Percentiles rank a stretch among this genome's conserved stretches.
Conservation (phyloP, 1,140 invertebrate genomes). For the Phenacoccus solenopsis region DNA sequence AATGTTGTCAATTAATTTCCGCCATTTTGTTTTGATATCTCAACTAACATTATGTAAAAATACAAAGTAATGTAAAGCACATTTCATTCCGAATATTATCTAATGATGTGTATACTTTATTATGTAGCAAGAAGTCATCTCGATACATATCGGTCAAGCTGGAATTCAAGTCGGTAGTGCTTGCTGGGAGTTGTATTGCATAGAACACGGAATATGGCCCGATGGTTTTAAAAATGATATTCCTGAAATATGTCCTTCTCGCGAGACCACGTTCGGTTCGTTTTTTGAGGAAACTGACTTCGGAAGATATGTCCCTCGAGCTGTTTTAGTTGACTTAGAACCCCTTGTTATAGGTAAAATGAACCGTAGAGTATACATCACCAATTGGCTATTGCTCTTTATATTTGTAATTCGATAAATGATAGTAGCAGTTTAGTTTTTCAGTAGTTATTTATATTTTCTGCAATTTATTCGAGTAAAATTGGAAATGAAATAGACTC, state of each 20-base stretch:
- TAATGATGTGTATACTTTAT: too few species aligned
- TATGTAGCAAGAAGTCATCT: slow-evolving; percentile 43
- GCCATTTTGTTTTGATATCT: too few species aligned
- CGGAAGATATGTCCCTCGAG: slow-evolving; percentile 59
- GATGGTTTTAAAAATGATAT: slow-evolving; percentile 39
- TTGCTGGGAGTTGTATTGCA: slow-evolving; percentile 54
- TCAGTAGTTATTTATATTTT: too few species aligned
- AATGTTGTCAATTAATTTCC: too few species aligned
- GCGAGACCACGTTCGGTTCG: slow-evolving; percentile 46
- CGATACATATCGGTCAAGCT: slow-evolving; percentile 57
- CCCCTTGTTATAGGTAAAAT: slow-evolving; percentile 57
- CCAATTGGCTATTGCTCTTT: not conserved
- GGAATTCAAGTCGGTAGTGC: slow-evolving; percentile 62
- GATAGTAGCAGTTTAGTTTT: too few species aligned
- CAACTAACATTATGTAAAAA: too few species aligned
- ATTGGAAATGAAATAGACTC: too few species aligned
- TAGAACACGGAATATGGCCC: slow-evolving; percentile 56
- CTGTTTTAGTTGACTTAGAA: slow-evolving; percentile 67
- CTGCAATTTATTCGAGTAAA: not conserved
- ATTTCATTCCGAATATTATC: too few species aligned
- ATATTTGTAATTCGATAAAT: not conserved
- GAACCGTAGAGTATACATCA: too few species aligned
- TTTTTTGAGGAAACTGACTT: slow-evolving; percentile 53
- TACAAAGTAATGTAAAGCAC: too few species aligned
- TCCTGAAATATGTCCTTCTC: not conserved